Evolutionary conservation across 37 sponge, comb jelly and placozoan species (phyloP).

Genomic region (Ianthella basta): DNA sequence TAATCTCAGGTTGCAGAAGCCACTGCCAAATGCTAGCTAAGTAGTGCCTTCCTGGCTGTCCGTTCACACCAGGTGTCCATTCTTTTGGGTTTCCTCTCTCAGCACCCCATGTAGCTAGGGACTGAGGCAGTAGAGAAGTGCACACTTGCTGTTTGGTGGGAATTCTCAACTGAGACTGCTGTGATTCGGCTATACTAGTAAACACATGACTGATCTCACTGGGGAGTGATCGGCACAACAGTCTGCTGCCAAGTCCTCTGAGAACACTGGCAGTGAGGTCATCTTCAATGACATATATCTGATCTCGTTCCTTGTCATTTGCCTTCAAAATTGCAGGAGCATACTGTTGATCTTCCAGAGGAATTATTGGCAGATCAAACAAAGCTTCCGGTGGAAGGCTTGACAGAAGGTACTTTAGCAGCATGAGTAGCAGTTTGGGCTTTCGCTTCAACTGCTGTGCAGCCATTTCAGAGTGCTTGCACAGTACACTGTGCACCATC

Average conservation of each 20-base stretch:
- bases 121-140: conserved; percentile 20
- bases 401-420: no score
- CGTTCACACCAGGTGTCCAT: conserved; percentile 45
- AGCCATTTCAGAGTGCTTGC: no score
- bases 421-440: no score
- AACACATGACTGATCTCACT: background rate
- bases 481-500: no score
- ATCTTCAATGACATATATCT: background rate
- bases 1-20: background rate
- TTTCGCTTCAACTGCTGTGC: no score
- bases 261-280: background rate
- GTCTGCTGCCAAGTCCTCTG: background rate
- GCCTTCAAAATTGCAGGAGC: background rate
- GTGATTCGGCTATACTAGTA: background rate
- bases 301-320: background rate
- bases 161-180: conserved; percentile 10
- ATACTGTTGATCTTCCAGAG: background rate
- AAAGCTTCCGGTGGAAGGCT: no score
- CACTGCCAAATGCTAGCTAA: conserved; percentile 51
- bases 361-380: background rate
- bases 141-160: conserved; percentile 8
- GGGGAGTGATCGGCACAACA: background rate
- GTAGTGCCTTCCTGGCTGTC: conserved; percentile 38
- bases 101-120: conserved; percentile 15
- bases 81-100: background rate